phyloP scores from a whole-genome alignment of 2,113 vertebrate genomes.

The Todiramphus chloris region DNA sequence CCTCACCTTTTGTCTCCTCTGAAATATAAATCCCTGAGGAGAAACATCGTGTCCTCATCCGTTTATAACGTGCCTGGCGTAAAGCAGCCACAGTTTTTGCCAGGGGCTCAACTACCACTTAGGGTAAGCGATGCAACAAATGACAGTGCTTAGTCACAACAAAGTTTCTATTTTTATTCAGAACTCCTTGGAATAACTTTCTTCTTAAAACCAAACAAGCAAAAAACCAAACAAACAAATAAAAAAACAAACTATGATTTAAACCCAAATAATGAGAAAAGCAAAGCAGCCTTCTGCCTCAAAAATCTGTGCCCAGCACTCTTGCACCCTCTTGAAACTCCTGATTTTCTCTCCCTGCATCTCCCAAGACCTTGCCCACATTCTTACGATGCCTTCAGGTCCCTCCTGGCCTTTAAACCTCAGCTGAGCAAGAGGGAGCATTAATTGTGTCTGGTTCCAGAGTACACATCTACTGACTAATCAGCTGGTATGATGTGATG shows the following conservation, averaged over 20 bases:
- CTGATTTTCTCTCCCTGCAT: background rate
- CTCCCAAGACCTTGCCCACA: background rate
- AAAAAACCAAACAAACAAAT: too few relatives aligned
- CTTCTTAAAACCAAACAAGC: background rate
- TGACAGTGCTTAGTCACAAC: constrained; percentile 12
- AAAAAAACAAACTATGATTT: background rate
- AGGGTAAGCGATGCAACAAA: background rate
- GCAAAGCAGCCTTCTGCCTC: background rate
- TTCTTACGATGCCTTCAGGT: background rate
- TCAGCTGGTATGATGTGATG: background rate
- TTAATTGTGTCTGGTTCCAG: background rate
- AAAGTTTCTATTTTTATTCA: constrained; percentile 20
- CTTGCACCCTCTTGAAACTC: background rate
- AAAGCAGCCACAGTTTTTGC: background rate
- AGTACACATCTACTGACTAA: background rate
- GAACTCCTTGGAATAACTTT: background rate
- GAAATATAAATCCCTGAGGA: background rate
- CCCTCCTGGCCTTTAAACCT: background rate
- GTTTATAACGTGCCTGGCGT: background rate
- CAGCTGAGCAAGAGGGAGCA: background rate
- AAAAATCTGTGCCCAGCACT: background rate
- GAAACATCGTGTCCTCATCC: background rate
- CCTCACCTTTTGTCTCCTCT: background rate
- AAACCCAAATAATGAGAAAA: background rate
- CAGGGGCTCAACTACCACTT: background rate